Evolutionary conservation across 2,797 vertebrate genomes (phyloP).

Genomic region (Ispidina lecontei): DNA sequence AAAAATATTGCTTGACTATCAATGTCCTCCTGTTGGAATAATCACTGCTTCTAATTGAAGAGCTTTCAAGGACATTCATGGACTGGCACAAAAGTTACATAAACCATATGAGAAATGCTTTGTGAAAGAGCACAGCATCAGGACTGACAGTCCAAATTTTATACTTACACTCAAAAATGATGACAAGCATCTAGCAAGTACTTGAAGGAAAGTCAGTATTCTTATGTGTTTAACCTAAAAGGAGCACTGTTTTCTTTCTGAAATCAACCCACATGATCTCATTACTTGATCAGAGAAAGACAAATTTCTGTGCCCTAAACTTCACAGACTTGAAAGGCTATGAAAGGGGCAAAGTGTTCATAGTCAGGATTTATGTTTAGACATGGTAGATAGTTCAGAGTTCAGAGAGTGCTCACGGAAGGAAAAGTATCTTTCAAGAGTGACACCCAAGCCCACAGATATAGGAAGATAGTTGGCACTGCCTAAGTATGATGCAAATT

Average conservation of each 20-base stretch:
- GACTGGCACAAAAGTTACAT: neutral
- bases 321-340: neutral
- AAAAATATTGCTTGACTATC: neutral
- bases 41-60: neutral
- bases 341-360: neutral
- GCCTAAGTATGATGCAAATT: neutral
- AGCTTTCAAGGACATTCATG: neutral
- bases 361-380: neutral
- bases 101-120: neutral
- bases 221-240: neutral
- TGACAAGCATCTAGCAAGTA: neutral
- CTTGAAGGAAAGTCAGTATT: neutral
- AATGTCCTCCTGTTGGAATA: neutral
- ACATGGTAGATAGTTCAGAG: neutral
- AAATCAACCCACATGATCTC: neutral
- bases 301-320: neutral
- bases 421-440: neutral
- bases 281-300: neutral
- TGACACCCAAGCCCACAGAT: neutral
- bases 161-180: neutral
- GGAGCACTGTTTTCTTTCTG: neutral
- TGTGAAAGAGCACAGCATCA: neutral
- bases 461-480: neutral
- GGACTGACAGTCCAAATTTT: neutral
- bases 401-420: neutral